phyloP scores from a whole-genome alignment of 2,113 vertebrate genomes.

The Ictidomys tridecemlineatus region DNA sequence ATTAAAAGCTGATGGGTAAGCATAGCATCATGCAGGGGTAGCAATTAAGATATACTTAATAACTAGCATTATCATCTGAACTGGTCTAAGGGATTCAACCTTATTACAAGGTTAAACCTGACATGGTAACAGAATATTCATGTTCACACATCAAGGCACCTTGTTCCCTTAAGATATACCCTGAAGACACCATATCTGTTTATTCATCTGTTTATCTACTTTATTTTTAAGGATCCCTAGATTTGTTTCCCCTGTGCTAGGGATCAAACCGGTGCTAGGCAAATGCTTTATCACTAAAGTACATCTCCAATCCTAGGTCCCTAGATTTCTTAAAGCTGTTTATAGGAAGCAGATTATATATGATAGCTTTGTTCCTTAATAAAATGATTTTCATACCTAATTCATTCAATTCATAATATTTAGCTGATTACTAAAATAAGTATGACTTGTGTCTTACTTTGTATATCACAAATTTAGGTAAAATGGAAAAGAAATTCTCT shows the following conservation, averaged over 20 bases:
- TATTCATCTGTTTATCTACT: neutral
- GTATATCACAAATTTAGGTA: neutral
- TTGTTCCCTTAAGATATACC: neutral
- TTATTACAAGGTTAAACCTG: neutral
- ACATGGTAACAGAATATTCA: neutral
- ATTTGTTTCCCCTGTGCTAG: neutral
- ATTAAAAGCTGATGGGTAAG: neutral
- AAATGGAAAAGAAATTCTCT: neutral
- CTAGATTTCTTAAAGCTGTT: neutral
- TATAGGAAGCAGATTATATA: neutral
- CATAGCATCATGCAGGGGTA: neutral
- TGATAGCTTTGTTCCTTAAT: neutral
- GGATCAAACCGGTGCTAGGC: neutral
- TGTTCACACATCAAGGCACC: neutral
- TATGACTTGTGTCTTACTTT: constrained; percentile 26
- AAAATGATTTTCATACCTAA: constrained; percentile 47
- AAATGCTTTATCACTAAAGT: too few relatives aligned
- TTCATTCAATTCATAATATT: neutral
- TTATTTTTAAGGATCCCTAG: neutral
- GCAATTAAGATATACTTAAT: neutral
- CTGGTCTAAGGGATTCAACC: neutral
- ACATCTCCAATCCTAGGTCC: neutral
- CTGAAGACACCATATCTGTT: neutral
- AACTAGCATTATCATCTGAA: neutral
- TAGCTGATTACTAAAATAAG: neutral